These are phyloP conservation scores for Mirounga angustirostris DNA, from an alignment of 2,113 vertebrate genomes.

Conservation along the genomic window DNA sequence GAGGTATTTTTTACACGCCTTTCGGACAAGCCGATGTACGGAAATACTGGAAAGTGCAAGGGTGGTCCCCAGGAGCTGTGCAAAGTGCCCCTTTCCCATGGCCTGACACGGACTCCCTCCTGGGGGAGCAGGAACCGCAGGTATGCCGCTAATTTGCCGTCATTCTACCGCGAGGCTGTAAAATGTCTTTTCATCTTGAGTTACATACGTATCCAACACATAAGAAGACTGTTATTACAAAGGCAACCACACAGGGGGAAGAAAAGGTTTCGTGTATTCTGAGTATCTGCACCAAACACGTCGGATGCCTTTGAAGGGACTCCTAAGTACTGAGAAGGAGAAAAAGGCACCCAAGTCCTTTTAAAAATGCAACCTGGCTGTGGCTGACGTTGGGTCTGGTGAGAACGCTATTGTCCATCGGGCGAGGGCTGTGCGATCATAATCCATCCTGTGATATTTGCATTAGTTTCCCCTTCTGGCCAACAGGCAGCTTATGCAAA, in stretches of 20 bases:
- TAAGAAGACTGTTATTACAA: conserved; percentile 84
- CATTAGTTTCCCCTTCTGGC: neutral
- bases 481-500: conserved; percentile 48
- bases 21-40: conserved; percentile 41
- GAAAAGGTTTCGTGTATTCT: conserved; percentile 77
- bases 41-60: conserved; percentile 60
- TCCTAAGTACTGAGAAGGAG: conserved; percentile 59
- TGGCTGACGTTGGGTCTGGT: neutral
- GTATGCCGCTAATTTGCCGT: conserved; percentile 81
- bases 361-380: conserved; percentile 33
- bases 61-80: conserved; percentile 69
- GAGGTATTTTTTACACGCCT: conserved; percentile 39
- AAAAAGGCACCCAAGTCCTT: conserved; percentile 40
- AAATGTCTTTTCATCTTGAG: conserved; percentile 86
- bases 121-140: conserved; percentile 82
- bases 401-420: neutral
- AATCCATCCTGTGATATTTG: neutral
- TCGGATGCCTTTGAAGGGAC: conserved; percentile 79
- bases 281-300: conserved; percentile 77
- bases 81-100: conserved; percentile 83
- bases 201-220: conserved; percentile 85
- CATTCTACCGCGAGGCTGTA: conserved; percentile 83
- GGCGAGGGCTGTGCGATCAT: neutral
- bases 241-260: conserved; percentile 72
- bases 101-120: conserved; percentile 83